Percentiles rank a stretch among this genome's conserved stretches.
These are phyloP conservation scores for Brienomyrus longianalis DNA, from an alignment of 2,113 vertebrate genomes.

Conservation along the genomic window DNA sequence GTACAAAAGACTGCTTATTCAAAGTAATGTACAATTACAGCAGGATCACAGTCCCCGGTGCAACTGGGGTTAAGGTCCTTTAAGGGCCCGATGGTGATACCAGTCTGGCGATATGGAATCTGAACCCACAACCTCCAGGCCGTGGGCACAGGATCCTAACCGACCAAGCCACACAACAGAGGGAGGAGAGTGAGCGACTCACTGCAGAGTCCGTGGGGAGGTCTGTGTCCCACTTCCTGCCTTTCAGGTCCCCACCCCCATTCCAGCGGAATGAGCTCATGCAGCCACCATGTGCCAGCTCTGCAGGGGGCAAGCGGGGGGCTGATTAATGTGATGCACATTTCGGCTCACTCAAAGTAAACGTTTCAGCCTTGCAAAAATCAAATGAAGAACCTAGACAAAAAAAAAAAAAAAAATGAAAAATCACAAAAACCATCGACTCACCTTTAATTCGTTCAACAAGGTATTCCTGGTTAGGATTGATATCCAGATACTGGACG, in stretches of 20 bases:
- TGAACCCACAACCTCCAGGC: too few relatives aligned
- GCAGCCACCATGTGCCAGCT: conserved; percentile 89
- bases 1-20: neutral
- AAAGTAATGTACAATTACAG: neutral
- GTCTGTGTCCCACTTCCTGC: conserved; percentile 91
- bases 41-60: neutral
- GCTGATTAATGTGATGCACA: neutral
- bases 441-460: conserved; percentile 86
- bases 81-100: neutral
- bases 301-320: conserved; percentile 48
- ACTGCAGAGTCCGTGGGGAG: conserved; percentile 86
- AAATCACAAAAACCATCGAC: neutral
- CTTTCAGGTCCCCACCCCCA: conserved; percentile 81
- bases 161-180: neutral
- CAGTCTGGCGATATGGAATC: neutral
- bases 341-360: neutral
- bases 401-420: neutral
- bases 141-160: too few relatives aligned
- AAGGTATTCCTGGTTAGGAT: conserved; percentile 89
- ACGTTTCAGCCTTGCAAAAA: neutral
- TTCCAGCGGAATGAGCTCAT: conserved; percentile 98
- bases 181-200: conserved; percentile 41
- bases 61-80: neutral
- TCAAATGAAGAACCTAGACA: too few relatives aligned
- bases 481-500: conserved; percentile 87